phyloP scores from a whole-genome alignment of 92 coral and sea anemone species.

The Porites evermanni region DNA sequence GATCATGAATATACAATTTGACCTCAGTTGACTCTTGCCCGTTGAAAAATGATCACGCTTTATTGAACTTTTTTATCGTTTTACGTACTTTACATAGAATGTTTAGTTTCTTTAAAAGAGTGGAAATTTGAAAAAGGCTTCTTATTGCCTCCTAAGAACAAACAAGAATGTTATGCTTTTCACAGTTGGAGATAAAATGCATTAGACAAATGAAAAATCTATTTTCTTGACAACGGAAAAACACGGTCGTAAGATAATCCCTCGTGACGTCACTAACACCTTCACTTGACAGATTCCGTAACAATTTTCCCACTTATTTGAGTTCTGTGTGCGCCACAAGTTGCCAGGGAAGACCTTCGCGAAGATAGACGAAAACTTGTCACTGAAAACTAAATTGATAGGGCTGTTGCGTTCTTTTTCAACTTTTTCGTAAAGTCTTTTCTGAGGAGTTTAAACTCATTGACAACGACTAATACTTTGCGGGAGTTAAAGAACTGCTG shows the following conservation, averaged over 20 bases:
- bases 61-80: neutral
- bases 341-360: neutral
- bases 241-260: slow-evolving; percentile 12
- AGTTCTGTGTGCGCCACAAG: slow-evolving; percentile 11
- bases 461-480: neutral
- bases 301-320: neutral
- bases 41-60: neutral
- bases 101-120: neutral
- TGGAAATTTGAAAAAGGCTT: neutral
- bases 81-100: neutral
- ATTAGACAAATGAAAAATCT: neutral
- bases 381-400: neutral
- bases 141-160: no score
- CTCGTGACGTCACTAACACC: slow-evolving; percentile 35
- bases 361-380: neutral
- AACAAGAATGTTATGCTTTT: neutral
- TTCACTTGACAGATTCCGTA: slow-evolving; percentile 9
- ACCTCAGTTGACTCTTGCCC: no score
- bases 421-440: neutral
- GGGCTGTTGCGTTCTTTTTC: neutral
- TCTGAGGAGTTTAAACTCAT: neutral
- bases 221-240: slow-evolving; percentile 41
- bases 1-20: no score
- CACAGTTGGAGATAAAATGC: neutral
- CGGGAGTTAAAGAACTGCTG: neutral